Evolutionary conservation across 2,113 vertebrate species (phyloP).

Genomic region (Paralichthys olivaceus): DNA sequence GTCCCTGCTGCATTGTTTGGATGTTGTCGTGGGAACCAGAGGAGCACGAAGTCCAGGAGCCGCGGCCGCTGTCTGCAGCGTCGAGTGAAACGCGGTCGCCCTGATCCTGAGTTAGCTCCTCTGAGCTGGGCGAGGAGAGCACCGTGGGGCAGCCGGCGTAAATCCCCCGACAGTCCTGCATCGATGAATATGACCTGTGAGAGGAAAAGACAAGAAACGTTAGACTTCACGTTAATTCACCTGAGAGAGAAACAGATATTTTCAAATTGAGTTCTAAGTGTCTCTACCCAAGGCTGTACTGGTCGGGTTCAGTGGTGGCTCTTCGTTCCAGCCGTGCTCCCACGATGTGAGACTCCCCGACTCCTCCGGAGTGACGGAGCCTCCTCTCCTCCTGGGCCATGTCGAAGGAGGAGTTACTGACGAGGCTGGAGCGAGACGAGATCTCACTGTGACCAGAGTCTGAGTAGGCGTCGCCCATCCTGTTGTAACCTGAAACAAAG

Average conservation of each 20-base stretch:
- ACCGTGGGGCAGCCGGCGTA: constrained; percentile 89
- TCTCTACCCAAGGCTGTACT: constrained; percentile 94
- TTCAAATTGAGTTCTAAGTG: background rate
- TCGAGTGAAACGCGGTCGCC: constrained; percentile 95
- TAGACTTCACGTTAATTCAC: background rate
- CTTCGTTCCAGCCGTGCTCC: constrained; percentile 89
- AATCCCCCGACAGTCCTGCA: constrained; percentile 91
- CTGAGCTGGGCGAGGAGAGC: constrained; percentile 94
- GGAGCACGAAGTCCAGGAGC: constrained; percentile 98
- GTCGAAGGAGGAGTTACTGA: constrained; percentile 98
- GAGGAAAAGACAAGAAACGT: background rate
- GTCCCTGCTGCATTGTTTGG: constrained; percentile 96
- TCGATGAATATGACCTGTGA: constrained; percentile 89
- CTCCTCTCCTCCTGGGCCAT: constrained; percentile 92
- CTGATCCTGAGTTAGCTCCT: constrained; percentile 97
- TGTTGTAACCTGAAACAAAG: constrained; percentile 84
- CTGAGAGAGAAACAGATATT: background rate
- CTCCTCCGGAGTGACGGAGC: constrained; percentile 90
- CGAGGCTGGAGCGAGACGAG: constrained; percentile 96
- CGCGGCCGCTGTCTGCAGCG: constrained; percentile 96
- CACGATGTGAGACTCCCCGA: constrained; percentile 87
- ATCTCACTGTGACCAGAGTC: constrained; percentile 98
- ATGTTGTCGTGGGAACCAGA: constrained; percentile 98
- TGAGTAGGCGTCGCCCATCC: constrained; percentile 92
- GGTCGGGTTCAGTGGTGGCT: constrained; percentile 90